Base-by-base conservation (phyloP, 2,888 invertebrate species). In the Halocaridina rubra region DNA sequence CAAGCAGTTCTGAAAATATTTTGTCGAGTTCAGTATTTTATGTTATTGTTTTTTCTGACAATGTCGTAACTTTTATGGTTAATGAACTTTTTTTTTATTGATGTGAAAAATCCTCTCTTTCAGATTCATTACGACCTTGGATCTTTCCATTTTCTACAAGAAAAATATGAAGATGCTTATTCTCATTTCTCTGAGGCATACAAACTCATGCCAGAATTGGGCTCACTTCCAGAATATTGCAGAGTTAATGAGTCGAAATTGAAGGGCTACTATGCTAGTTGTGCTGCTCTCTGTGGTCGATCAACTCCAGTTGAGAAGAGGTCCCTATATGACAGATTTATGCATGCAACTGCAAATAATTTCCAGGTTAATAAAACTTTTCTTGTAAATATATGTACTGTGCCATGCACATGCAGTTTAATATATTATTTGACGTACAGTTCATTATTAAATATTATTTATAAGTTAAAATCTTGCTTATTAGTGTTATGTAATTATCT, bases 61-160 rank as follows among this genome's bases (percentile, higher is more conserved):
- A n/a, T n/a, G n/a, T n/a, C n/a, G n/a, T n/a, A n/a, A n/a, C n/a
- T n/a, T n/a, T n/a, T n/a, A n/a, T n/a, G n/a, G n/a, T n/a, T n/a
- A n/a, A n/a, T n/a, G n/a, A n/a, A n/a, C n/a, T n/a, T n/a, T n/a
- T n/a, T n/a, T n/a, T n/a, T n/a, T n/a, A n/a, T n/a, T n/a, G n/a
- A n/a, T n/a, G n/a, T n/a, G n/a, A n/a, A n/a, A n/a, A n/a, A n/a
- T n/a, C n/a, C n/a, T n/a, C n/a, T n/a, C n/a, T 30, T 69, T 0
- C 88, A 88, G 88, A 86, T 88, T 32, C 88, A 88, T 75, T 88
- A 80, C 57, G 88, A 88, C 78, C 75, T 88, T 3, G 88, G 88
- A 32, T 59, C 82, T 30, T 88, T 79, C 75, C 86, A 88, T 75
- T 88, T 84, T 78, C 82, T 88, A 16, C 79, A 85, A 46, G 88